Evolutionary conservation across 2,888 invertebrate genomes (phyloP).

Genomic region (Pyrgus malvae): DNA sequence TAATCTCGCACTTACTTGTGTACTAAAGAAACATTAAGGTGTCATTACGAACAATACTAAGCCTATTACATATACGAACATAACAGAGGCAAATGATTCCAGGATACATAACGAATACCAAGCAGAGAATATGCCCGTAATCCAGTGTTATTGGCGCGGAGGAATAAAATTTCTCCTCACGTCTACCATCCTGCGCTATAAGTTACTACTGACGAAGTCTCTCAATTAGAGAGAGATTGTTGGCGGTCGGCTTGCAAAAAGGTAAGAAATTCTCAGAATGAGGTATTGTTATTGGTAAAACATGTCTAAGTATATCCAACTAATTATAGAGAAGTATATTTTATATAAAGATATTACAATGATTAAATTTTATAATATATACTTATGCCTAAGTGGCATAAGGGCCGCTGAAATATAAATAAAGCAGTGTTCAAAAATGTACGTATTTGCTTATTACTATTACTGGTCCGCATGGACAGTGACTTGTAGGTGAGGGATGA

Average conservation of each 20-base stretch:
- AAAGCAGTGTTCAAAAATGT: no score
- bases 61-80: neutral
- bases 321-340: neutral
- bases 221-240: slow-evolving; percentile 26
- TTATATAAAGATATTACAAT: no score
- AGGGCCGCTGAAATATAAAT: no score
- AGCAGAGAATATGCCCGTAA: slow-evolving; percentile 17
- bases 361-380: no score
- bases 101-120: slow-evolving; percentile 13
- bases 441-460: no score
- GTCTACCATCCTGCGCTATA: slow-evolving; percentile 19
- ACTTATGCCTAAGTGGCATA: no score
- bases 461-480: no score
- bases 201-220: slow-evolving; percentile 19
- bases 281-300: neutral
- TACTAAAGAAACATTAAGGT: no score
- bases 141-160: slow-evolving; percentile 25
- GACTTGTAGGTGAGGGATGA: no score
- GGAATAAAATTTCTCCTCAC: slow-evolving; percentile 26
- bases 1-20: no score
- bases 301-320: neutral
- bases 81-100: neutral
- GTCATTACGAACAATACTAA: neutral
- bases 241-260: slow-evolving; percentile 2
- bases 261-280: neutral